These are phyloP conservation scores for Myotis findleyi DNA, from an alignment of 2,797 vertebrate species.

Conservation along the genomic window DNA sequence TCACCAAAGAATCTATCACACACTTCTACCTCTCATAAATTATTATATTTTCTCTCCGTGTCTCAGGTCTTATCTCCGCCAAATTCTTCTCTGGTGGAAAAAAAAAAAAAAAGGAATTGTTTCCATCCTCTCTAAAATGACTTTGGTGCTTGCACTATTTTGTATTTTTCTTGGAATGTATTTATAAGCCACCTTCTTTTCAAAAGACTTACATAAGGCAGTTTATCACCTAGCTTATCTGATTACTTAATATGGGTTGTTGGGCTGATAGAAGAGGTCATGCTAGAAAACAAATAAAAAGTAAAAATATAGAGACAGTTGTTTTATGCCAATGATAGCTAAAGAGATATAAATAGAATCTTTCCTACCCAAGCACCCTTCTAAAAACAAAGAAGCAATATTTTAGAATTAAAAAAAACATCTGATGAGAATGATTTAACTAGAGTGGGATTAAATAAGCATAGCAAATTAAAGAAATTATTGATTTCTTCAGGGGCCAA, in stretches of 20 bases:
- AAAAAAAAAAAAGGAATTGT: neutral
- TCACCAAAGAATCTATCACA: neutral
- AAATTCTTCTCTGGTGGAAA: neutral
- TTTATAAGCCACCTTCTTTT: slow-evolving; percentile 62
- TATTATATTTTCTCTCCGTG: neutral
- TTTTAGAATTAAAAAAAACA: neutral
- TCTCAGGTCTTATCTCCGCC: neutral
- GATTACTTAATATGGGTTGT: slow-evolving; percentile 21
- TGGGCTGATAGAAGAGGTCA: slow-evolving; percentile 10
- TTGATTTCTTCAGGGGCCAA: neutral
- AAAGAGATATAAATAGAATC: slow-evolving; percentile 28
- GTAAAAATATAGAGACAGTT: neutral
- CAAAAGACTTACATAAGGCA: slow-evolving; percentile 64
- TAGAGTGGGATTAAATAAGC: slow-evolving; percentile 4
- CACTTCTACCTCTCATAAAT: neutral
- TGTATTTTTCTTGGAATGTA: slow-evolving; percentile 59
- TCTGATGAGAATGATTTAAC: slow-evolving; percentile 28
- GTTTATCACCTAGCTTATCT: slow-evolving; percentile 57
- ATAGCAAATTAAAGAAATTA: neutral
- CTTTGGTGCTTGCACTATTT: slow-evolving; percentile 38
- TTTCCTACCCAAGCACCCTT: neutral
- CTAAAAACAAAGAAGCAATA: slow-evolving; percentile 28
- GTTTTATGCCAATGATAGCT: neutral
- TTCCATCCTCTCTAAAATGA: slow-evolving; percentile 11
- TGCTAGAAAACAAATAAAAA: slow-evolving; percentile 56